Percentiles rank a stretch among this genome's conserved stretches.
Conservation (phyloP, 2,113 vertebrate species). For the Pseudopipra pipra region DNA sequence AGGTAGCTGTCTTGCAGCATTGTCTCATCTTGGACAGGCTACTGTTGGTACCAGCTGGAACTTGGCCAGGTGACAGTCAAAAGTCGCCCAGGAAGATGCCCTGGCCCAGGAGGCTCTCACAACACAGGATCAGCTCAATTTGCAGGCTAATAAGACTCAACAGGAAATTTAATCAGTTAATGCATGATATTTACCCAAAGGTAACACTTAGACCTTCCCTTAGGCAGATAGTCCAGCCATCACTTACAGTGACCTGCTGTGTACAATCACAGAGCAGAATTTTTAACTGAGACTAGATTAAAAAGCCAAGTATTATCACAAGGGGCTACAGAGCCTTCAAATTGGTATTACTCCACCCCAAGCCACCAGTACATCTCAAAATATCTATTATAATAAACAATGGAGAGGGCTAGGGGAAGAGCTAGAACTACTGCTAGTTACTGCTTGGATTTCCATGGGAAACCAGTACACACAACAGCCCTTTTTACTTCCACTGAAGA, state of each 20-base stretch:
- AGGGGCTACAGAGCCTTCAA: neutral
- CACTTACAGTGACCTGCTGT: neutral
- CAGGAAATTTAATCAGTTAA: neutral
- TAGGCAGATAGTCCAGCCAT: neutral
- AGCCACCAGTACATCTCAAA: constrained; percentile 22
- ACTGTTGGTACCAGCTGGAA: neutral
- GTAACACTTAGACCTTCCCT: neutral
- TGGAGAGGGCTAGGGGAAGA: constrained; percentile 24
- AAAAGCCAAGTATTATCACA: constrained; percentile 22
- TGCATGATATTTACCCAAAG: neutral
- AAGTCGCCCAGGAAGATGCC: neutral
- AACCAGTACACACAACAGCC: constrained; percentile 59
- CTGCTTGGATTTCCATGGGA: constrained; percentile 61
- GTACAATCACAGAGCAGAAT: neutral
- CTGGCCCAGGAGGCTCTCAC: neutral
- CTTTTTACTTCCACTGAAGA: constrained; percentile 51
- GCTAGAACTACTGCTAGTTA: constrained; percentile 53
- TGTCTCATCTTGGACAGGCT: neutral
- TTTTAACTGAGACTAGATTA: neutral
- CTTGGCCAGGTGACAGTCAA: neutral
- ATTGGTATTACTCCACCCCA: neutral
- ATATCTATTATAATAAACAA: neutral
- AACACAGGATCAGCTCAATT: neutral
- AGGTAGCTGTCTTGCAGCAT: neutral
- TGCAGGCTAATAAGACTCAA: neutral